Evolutionary conservation across 2,888 invertebrate genomes (phyloP).

Genomic region (Oscheius sp.): DNA sequence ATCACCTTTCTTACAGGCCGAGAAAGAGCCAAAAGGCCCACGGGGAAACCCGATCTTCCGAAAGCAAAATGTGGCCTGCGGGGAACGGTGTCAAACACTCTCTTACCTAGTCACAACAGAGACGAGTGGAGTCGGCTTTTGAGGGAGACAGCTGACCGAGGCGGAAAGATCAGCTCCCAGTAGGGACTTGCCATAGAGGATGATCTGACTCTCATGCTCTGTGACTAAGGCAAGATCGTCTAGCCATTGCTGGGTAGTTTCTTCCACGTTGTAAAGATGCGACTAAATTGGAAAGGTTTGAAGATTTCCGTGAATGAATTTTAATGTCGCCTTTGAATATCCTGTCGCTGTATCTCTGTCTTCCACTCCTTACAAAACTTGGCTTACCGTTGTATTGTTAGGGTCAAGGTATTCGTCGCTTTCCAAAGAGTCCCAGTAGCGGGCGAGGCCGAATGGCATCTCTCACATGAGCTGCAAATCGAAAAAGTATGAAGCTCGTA

Average conservation of each 20-base stretch:
- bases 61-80: not conserved
- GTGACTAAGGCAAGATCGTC: slow-evolving; percentile 43
- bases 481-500: not conserved
- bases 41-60: slow-evolving; percentile 17
- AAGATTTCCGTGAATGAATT: too few species aligned
- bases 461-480: slow-evolving; percentile 29
- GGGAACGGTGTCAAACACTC: not conserved
- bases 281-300: not conserved
- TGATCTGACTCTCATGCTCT: slow-evolving; percentile 63
- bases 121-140: not conserved
- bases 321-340: too few species aligned
- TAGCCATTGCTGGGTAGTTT: slow-evolving; percentile 53
- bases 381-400: slow-evolving; percentile 8
- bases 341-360: too few species aligned
- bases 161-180: slow-evolving; percentile 18
- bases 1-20: slow-evolving; percentile 27
- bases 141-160: slow-evolving; percentile 3
- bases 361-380: not conserved
- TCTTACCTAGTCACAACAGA: slow-evolving; percentile 2
- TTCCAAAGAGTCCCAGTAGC: slow-evolving; percentile 57
- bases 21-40: not conserved
- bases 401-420: slow-evolving; percentile 39
- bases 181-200: slow-evolving; percentile 67
- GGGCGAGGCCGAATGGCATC: slow-evolving; percentile 45
- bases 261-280: slow-evolving; percentile 18